Evolutionary conservation across 2,113 vertebrate species (phyloP).

Genomic region (Cairina moschata): DNA sequence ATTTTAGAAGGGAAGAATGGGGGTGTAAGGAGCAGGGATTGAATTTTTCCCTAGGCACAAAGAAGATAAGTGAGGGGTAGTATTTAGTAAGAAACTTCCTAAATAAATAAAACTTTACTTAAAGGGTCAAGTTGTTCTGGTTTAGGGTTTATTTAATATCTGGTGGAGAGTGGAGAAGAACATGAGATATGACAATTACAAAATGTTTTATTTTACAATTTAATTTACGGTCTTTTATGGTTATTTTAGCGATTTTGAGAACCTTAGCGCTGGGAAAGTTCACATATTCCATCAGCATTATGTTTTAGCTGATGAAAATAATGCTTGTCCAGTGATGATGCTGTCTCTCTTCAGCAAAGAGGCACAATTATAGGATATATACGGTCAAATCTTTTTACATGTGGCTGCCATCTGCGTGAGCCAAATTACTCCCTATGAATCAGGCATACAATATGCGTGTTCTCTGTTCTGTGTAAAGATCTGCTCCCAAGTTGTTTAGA

Average conservation of each 20-base stretch:
- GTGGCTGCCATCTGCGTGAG: conserved; percentile 51
- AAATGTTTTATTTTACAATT: neutral
- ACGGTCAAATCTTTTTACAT: neutral
- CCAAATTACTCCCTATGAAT: conserved; percentile 41
- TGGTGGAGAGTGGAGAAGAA: neutral
- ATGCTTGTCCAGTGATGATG: neutral
- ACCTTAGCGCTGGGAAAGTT: neutral
- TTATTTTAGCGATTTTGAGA: neutral
- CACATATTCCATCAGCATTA: neutral
- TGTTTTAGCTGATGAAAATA: neutral
- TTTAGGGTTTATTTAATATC: neutral
- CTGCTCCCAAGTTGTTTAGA: conserved; percentile 42
- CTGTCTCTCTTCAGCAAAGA: neutral
- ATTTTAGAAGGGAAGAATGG: neutral
- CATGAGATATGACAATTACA: neutral
- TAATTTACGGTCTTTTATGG: neutral
- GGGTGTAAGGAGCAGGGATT: fast-evolving
- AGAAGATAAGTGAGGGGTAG: neutral
- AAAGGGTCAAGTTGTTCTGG: neutral
- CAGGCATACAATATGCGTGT: neutral
- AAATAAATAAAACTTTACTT: conserved; percentile 1
- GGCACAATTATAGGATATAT: neutral
- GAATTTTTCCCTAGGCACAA: neutral
- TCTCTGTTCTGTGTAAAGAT: conserved; percentile 29
- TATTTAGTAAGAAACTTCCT: neutral